Conservation (phyloP, 1,140 invertebrate species). For the Drosophila nannoptera region DNA sequence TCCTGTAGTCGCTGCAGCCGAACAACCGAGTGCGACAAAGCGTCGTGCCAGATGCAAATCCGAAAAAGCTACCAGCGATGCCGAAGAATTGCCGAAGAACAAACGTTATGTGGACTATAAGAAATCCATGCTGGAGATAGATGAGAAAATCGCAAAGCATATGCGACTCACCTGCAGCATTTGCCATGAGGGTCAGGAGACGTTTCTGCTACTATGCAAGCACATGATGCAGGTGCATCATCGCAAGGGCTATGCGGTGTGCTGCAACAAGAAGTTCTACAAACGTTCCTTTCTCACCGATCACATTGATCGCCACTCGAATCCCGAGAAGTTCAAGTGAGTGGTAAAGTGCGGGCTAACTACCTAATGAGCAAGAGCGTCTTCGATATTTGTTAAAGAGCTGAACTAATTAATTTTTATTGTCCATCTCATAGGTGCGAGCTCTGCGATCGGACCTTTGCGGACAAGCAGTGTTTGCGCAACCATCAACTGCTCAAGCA, state of each 20-base stretch:
- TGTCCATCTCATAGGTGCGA: conserved; percentile 48
- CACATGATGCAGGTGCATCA: conserved; percentile 64
- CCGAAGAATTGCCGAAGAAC: conserved; percentile 13
- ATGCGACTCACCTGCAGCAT: conserved; percentile 71
- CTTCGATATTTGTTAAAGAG: background rate
- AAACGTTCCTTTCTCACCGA: conserved; percentile 68
- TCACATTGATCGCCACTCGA: conserved; percentile 67
- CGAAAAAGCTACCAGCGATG: conserved; percentile 8
- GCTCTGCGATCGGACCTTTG: conserved; percentile 61
- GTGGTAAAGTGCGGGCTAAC: conserved; percentile 56
- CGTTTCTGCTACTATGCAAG: conserved; percentile 58
- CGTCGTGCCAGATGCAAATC: conserved; percentile 15
- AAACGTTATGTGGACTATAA: conserved; percentile 60
- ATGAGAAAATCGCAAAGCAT: conserved; percentile 63
- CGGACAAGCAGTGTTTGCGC: conserved; percentile 69
- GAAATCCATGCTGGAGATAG: conserved; percentile 65
- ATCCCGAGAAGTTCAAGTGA: conserved; percentile 75
- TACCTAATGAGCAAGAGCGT: background rate
- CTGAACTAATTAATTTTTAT: background rate
- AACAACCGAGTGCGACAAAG: conserved; percentile 4
- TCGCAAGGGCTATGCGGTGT: conserved; percentile 64
- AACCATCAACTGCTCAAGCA: conserved; percentile 73
- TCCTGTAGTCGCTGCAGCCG: background rate
- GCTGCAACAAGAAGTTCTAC: conserved; percentile 75
- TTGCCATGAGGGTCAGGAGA: conserved; percentile 54